Evolutionary conservation across 2,888 invertebrate genomes (phyloP), one percentile per base, ranked within the genome.

Genomic region (Lasioglossum zephyrum): DNA sequence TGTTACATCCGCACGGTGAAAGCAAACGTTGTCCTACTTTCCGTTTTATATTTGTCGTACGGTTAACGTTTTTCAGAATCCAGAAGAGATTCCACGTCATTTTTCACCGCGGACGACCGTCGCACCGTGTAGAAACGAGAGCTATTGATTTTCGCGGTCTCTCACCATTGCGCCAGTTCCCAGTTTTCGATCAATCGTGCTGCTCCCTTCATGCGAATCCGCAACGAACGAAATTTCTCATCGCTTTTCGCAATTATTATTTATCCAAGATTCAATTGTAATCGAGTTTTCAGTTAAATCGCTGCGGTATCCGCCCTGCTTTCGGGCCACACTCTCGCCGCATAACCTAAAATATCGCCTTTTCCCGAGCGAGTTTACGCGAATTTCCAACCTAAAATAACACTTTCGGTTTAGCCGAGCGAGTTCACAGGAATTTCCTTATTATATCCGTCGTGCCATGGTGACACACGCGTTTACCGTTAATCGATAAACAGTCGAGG

Each of bases 81-180:
- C 44, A 11, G 11, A 11, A 11, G 9, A 41, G 44, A 44, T 11
- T 44, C 44, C 11, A 44, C 41, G 41, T 9, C 9, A 44, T 11
- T 44, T 44, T 44, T 44, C 44, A 44, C 11, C 44, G 3, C 44
- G 3, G 44, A 11, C 44, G 91, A 70, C 90, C 90, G 90, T 93
- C 91, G 85, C 79, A 88, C 89, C 88, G 92, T 92, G 93, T 92
- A 93, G 44, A 44, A 44, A 36, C 36, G 0, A 11, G 11, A 44
- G 44, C 44, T 90, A 91, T 91, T 91, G 91, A 91, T 91, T 91
- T 91, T 91, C 85, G 87, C 87, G 84, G 83, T 86, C 88, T 85
- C 89, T 86, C 85, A 75, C 87, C 84, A 77, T 84, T 82, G 88
- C 92, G 85, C 89, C 87, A 82, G 85, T 86, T 90, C 88, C 81